A percentile compares a stretch with the other conserved stretches of the same genome.
Evolutionary conservation across 2,113 vertebrate genomes (phyloP).

Genomic region (Nasalis larvatus): DNA sequence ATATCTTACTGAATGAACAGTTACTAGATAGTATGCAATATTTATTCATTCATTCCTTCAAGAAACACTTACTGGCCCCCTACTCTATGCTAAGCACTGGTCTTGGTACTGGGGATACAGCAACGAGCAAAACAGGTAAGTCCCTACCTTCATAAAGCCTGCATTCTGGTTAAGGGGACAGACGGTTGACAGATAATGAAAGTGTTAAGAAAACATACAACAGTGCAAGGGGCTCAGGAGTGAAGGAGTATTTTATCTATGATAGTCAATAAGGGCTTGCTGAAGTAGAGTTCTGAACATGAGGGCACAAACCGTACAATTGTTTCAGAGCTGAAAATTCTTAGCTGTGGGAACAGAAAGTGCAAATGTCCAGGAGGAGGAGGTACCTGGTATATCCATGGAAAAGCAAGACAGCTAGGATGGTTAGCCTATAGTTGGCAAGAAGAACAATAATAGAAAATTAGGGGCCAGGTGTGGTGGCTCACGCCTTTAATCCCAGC

Average conservation of each 20-base stretch:
- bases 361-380: neutral
- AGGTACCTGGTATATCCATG: neutral
- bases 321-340: neutral
- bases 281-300: neutral
- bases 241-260: neutral
- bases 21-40: neutral
- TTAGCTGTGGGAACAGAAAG: neutral
- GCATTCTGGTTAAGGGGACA: neutral
- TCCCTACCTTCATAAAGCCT: neutral
- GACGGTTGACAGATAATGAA: neutral
- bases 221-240: neutral
- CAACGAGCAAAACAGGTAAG: neutral
- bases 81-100: neutral
- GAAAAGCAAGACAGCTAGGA: neutral
- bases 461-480: fast-evolving
- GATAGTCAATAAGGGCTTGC: neutral
- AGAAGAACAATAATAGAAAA: neutral
- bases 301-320: neutral
- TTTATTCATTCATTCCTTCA: neutral
- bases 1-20: neutral
- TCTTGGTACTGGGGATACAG: neutral
- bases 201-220: neutral
- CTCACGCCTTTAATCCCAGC: no score
- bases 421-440: neutral
- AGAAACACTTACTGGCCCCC: neutral